Evolutionary conservation across 2,888 invertebrate species (phyloP).

Genomic region (Tinea semifulvella): DNA sequence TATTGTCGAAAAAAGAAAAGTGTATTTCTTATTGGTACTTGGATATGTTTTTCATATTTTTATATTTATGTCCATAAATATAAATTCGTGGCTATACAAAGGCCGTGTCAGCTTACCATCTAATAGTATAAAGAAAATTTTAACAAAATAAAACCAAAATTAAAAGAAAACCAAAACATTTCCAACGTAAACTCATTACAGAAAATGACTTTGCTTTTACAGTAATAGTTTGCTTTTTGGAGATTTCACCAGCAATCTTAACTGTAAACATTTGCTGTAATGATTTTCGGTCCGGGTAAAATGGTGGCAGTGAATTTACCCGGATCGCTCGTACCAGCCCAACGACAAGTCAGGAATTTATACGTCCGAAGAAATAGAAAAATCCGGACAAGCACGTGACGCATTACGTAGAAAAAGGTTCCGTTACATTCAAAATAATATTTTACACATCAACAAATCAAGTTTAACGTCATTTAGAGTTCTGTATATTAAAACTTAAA

Average conservation of each 20-base stretch:
- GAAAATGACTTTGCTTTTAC: not conserved
- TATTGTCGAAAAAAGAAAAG: no score
- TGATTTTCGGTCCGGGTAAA: constrained; percentile 8
- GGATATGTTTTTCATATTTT: no score
- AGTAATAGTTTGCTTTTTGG: no score
- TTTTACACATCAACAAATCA: no score
- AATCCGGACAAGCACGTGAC: not conserved
- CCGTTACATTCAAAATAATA: no score
- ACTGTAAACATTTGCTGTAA: constrained; percentile 12
- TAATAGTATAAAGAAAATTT: no score
- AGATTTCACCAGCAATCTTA: not conserved
- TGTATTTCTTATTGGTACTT: no score
- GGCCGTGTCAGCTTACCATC: not conserved
- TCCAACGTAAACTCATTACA: not conserved
- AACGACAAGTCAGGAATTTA: constrained; percentile 12
- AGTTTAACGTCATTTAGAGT: no score
- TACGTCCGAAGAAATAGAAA: constrained; percentile 9
- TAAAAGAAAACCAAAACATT: not conserved
- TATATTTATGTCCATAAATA: no score
- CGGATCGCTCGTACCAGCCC: constrained; percentile 11
- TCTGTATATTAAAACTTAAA: no score
- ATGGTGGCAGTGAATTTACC: constrained; percentile 1
- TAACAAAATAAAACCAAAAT: no score
- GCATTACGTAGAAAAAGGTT: no score
- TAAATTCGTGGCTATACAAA: not conserved